Evolutionary conservation across 2,113 vertebrate genomes (phyloP).

Genomic region (Butorides virescens): DNA sequence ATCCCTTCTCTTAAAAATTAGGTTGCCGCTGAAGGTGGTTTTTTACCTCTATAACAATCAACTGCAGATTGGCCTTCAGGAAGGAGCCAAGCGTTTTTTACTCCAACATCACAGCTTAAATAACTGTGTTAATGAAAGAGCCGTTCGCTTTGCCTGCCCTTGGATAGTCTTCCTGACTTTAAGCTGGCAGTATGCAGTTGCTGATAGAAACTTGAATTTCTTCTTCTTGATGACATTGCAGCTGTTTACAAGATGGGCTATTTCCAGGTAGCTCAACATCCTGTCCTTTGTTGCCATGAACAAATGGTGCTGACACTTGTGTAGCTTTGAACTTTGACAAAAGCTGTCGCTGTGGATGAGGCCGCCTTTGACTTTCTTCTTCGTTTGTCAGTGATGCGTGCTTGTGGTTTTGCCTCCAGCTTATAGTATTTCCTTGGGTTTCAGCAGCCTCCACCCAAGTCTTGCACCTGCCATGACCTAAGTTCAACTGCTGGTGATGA

Average conservation of each 20-base stretch:
- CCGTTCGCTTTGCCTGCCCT: neutral
- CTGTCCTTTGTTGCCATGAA: slow-evolving; percentile 21
- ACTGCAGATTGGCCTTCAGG: neutral
- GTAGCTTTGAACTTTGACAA: slow-evolving; percentile 19
- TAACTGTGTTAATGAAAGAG: neutral
- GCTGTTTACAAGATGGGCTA: neutral
- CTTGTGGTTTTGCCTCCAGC: neutral
- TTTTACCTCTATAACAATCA: neutral
- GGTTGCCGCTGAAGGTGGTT: neutral
- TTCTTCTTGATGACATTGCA: neutral
- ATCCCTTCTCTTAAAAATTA: neutral
- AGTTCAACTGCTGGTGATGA: neutral
- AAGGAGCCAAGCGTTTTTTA: neutral
- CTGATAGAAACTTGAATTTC: slow-evolving; percentile 13
- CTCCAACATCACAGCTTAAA: neutral
- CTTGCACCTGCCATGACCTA: neutral
- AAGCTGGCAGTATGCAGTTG: neutral
- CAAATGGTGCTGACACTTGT: slow-evolving; percentile 33
- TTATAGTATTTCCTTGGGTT: neutral
- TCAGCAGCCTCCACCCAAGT: neutral
- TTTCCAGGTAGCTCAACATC: neutral
- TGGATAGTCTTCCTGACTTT: neutral
- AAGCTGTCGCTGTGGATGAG: neutral
- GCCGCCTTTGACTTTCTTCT: neutral
- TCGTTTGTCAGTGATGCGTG: neutral